Percentiles rank a stretch among this genome's conserved stretches.
These are phyloP conservation scores for Cotesia vestalis DNA, from an alignment of 1,140 invertebrate species.

Conservation along the genomic window DNA sequence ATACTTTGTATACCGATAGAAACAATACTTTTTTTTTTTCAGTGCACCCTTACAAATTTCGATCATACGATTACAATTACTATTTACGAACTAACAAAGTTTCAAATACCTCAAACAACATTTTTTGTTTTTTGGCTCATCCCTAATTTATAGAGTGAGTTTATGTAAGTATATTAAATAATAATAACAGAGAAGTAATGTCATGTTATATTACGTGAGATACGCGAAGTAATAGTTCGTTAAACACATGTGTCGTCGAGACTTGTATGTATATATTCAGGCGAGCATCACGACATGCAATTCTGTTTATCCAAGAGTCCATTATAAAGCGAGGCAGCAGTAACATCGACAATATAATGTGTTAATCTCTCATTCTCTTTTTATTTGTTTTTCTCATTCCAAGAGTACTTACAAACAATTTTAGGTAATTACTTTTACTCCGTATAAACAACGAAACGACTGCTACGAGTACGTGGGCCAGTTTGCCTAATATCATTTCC, in stretches of 20 bases:
- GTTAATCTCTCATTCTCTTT: constrained; percentile 41
- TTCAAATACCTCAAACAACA: neutral
- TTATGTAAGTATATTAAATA: too few species aligned
- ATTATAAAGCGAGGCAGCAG: constrained; percentile 29
- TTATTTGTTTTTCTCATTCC: neutral
- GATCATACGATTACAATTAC: too few species aligned
- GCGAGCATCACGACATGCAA: constrained; percentile 41
- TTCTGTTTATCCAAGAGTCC: constrained; percentile 46
- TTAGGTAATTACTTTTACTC: constrained; percentile 48
- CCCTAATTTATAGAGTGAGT: too few species aligned
- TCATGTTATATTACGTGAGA: neutral
- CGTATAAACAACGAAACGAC: neutral
- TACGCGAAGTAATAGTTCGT: neutral
- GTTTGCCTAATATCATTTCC: too few species aligned
- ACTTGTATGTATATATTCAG: neutral
- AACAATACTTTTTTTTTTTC: too few species aligned
- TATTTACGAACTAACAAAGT: too few species aligned
- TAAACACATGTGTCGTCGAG: neutral
- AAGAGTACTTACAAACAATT: constrained; percentile 45
- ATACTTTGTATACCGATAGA: too few species aligned
- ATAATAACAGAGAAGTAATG: too few species aligned
- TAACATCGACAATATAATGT: constrained; percentile 34
- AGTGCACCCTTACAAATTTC: too few species aligned
- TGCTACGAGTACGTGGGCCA: too few species aligned
- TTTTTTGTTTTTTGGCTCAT: too few species aligned